phyloP scores from a whole-genome alignment of 2,888 invertebrate genomes.

The Eurytoma adleriae region DNA sequence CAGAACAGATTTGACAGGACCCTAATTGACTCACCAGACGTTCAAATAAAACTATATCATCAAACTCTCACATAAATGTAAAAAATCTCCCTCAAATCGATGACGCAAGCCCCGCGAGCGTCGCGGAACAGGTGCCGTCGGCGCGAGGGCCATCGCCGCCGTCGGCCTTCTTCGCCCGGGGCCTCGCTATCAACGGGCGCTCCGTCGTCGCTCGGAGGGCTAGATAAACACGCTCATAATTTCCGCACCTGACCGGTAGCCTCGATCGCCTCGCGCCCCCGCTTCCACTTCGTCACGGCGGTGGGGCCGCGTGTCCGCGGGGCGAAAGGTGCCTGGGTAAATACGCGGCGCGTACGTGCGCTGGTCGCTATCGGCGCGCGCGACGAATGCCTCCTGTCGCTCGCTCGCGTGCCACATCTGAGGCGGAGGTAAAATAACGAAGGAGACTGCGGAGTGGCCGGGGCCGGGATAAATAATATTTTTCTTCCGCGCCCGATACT shows the following conservation, averaged over 20 bases:
- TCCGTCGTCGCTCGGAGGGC: background rate
- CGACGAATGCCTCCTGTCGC: conserved; percentile 40
- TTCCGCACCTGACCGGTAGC: conserved; percentile 26
- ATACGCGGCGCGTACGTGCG: conserved; percentile 1
- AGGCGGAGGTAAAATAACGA: conserved; percentile 3
- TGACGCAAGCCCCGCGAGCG: too few relatives aligned
- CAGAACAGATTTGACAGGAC: too few relatives aligned
- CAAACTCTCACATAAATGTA: too few relatives aligned
- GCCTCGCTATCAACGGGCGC: conserved; percentile 8
- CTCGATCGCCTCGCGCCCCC: background rate
- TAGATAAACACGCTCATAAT: conserved; percentile 30
- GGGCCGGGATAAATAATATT: too few relatives aligned
- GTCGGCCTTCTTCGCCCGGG: too few relatives aligned
- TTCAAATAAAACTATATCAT: too few relatives aligned
- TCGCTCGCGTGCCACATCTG: background rate
- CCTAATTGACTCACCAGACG: too few relatives aligned
- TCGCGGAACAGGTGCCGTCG: background rate
- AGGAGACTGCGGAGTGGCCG: background rate
- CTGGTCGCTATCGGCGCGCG: background rate
- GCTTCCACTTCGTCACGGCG: conserved; percentile 15
- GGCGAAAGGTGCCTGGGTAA: conserved; percentile 41
- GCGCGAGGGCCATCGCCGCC: background rate
- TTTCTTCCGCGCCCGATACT: too few relatives aligned
- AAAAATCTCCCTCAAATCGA: too few relatives aligned
- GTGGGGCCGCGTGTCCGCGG: background rate